Evolutionary conservation across 1,140 invertebrate genomes (phyloP).

Genomic region (Pomacea maculata): DNA sequence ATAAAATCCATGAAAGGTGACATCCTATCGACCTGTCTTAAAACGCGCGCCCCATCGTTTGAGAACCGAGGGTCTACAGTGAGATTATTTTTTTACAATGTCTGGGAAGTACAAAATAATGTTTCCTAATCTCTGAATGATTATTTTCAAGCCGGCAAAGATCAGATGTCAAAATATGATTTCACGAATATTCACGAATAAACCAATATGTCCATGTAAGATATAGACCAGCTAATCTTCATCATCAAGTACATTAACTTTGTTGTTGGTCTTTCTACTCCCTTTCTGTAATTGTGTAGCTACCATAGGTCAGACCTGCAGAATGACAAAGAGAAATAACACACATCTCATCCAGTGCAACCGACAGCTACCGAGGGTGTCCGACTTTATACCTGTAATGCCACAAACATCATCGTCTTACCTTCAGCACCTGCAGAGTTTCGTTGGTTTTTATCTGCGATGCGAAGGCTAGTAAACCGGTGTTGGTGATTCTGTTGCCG

Average conservation of each 20-base stretch:
- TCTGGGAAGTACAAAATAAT: no score
- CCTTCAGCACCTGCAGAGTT: conserved; percentile 37
- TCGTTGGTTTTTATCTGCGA: conserved; percentile 38
- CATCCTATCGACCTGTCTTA: no score
- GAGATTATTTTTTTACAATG: no score
- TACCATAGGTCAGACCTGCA: background rate
- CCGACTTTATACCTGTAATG: background rate
- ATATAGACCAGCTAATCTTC: background rate
- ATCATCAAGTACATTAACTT: background rate
- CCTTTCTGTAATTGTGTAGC: background rate
- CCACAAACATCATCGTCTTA: conserved; percentile 7
- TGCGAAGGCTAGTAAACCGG: conserved; percentile 31
- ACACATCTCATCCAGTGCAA: background rate
- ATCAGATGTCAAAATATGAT: background rate
- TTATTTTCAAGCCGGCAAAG: no score
- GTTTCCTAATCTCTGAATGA: no score
- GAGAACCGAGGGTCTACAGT: no score
- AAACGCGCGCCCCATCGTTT: no score
- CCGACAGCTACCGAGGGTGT: no score
- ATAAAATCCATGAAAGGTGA: background rate
- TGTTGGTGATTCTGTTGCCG: conserved; percentile 44
- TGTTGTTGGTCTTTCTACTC: background rate
- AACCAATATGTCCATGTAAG: background rate
- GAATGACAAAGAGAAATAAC: background rate
- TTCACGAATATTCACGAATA: background rate